Percentiles rank a stretch among this genome's conserved stretches.
Evolutionary conservation across 2,888 invertebrate species (phyloP).

Genomic region (Spisula subtruncata): DNA sequence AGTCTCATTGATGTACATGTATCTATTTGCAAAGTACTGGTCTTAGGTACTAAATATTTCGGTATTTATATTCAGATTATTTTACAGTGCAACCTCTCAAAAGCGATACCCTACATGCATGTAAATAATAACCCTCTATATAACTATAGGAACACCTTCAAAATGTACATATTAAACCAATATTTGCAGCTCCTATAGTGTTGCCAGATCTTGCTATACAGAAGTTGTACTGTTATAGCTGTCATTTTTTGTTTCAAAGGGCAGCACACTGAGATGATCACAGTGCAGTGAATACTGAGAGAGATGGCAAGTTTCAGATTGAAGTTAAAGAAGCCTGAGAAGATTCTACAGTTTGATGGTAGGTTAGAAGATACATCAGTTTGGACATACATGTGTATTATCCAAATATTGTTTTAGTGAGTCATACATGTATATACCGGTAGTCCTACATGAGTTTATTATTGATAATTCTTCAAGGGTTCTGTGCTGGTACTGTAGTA

Average conservation of each 20-base stretch:
- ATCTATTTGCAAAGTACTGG: too few species aligned
- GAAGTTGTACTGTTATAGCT: neutral
- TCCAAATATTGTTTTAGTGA: too few species aligned
- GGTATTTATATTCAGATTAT: too few species aligned
- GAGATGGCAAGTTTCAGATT: constrained; percentile 51
- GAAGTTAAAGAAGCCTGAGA: constrained; percentile 62
- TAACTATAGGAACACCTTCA: too few species aligned
- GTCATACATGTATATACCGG: neutral
- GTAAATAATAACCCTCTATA: too few species aligned
- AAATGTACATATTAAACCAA: too few species aligned
- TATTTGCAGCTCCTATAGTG: too few species aligned
- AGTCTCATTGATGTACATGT: too few species aligned
- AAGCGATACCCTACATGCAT: too few species aligned
- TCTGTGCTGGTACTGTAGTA: neutral
- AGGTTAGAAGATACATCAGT: neutral
- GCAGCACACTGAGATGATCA: neutral
- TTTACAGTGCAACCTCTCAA: too few species aligned
- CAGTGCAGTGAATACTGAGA: neutral
- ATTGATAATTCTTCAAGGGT: neutral
- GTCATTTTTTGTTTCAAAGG: neutral
- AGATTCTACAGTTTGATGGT: constrained; percentile 65
- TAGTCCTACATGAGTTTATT: neutral
- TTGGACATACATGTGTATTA: neutral
- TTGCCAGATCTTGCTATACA: too few species aligned
- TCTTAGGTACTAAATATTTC: too few species aligned